Evolutionary conservation across 35 echinoderm and acorn worm species (phyloP).

Genomic region (Apostichopus parvimensis): DNA sequence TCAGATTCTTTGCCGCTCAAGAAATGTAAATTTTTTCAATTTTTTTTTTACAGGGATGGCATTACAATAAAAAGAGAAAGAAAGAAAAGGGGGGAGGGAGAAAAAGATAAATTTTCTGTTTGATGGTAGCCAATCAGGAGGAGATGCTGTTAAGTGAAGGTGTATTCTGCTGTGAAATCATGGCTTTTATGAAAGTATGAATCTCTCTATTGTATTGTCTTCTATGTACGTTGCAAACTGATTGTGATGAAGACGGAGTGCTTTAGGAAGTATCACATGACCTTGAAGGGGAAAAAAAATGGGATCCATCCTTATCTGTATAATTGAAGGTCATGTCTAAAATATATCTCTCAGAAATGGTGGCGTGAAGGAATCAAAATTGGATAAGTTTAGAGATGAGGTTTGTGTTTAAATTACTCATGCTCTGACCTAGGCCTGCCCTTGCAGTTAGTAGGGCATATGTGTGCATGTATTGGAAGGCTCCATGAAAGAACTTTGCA

Average conservation of each 20-base stretch:
- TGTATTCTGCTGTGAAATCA: neutral
- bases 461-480: no score
- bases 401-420: neutral
- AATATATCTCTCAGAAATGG: neutral
- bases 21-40: neutral
- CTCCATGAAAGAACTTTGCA: no score
- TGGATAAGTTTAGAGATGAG: neutral
- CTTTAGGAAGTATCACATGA: neutral
- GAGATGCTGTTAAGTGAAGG: neutral
- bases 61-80: neutral
- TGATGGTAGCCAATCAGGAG: neutral
- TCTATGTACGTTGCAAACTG: neutral
- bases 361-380: neutral
- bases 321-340: neutral
- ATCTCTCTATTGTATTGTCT: neutral
- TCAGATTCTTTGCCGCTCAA: neutral
- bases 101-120: neutral
- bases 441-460: no score
- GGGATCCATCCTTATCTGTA: neutral
- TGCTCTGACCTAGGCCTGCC: neutral
- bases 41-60: no score
- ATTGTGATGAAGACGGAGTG: neutral
- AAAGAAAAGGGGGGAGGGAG: neutral
- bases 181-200: neutral
- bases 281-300: neutral